Evolutionary conservation across 2,888 invertebrate genomes (phyloP).

Genomic region (Mantis religiosa): DNA sequence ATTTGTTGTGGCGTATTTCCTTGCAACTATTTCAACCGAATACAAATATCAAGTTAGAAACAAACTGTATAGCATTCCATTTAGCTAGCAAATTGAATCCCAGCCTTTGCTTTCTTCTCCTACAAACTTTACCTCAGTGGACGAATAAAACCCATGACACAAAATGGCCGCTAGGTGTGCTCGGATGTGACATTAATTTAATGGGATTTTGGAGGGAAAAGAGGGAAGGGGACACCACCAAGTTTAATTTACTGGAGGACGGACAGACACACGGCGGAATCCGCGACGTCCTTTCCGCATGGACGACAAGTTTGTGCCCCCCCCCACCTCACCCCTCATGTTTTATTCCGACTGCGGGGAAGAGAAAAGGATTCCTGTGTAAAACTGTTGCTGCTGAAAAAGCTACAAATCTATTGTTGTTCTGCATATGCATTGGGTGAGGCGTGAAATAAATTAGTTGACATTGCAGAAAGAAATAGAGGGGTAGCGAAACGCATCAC

Average conservation of each 20-base stretch:
- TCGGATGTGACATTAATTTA: conserved; percentile 16
- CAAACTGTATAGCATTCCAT: not conserved
- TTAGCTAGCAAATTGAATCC: conserved; percentile 2
- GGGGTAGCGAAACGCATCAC: not conserved
- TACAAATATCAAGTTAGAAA: not conserved
- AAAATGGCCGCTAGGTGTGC: conserved; percentile 15
- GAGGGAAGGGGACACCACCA: not conserved
- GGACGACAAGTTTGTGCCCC: not conserved
- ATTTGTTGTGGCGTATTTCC: not conserved
- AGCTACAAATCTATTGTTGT: not conserved
- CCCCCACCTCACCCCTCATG: not conserved
- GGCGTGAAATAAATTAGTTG: not conserved
- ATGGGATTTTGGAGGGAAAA: conserved; percentile 1
- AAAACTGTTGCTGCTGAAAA: not conserved
- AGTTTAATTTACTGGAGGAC: not conserved
- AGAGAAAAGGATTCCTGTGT: not conserved
- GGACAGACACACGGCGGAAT: not conserved
- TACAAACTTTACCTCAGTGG: not conserved
- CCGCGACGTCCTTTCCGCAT: not conserved
- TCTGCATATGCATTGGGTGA: not conserved
- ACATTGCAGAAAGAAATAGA: not conserved
- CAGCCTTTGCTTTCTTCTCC: not conserved
- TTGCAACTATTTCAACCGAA: not conserved
- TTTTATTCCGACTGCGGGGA: not conserved
- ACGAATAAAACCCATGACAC: conserved; percentile 1